Conservation (phyloP, 2,113 vertebrate species). For the Nycticryphes semicollaris region DNA sequence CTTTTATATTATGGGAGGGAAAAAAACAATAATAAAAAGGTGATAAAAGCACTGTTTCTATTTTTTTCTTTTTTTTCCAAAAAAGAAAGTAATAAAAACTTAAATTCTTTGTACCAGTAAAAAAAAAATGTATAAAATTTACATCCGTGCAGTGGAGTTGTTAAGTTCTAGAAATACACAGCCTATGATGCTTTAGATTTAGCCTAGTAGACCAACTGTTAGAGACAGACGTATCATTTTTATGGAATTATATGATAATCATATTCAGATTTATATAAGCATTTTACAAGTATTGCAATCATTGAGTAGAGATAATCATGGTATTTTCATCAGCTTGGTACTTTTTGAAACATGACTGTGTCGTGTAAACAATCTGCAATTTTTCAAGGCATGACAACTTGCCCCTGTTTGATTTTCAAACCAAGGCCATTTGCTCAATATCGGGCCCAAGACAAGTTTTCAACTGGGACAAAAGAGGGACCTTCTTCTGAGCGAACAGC, state of each 20-base stretch:
- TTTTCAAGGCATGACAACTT: constrained; percentile 76
- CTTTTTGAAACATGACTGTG: constrained; percentile 83
- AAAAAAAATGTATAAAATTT: constrained; percentile 90
- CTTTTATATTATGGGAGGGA: constrained; percentile 94
- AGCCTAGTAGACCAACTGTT: constrained; percentile 89
- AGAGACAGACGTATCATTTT: constrained; percentile 91
- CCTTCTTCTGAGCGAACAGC: not conserved
- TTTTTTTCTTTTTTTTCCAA: constrained; percentile 89
- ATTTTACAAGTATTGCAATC: constrained; percentile 91
- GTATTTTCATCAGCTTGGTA: constrained; percentile 89
- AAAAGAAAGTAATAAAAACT: constrained; percentile 86
- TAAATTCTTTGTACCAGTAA: constrained; percentile 85
- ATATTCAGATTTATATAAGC: constrained; percentile 91
- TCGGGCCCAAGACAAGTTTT: constrained; percentile 51
- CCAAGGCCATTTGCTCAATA: not conserved
- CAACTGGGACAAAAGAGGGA: constrained; percentile 37
- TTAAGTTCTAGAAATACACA: constrained; percentile 91
- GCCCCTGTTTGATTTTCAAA: constrained; percentile 4
- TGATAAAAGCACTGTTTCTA: constrained; percentile 88
- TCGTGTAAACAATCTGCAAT: constrained; percentile 89
- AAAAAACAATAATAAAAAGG: constrained; percentile 85
- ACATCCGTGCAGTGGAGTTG: constrained; percentile 93
- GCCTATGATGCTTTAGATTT: constrained; percentile 92
- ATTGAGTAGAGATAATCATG: constrained; percentile 86
- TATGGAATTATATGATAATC: constrained; percentile 87